These are phyloP conservation scores for Frankliniella intonsa DNA, from an alignment of 2,888 invertebrate species.

Conservation along the genomic window DNA sequence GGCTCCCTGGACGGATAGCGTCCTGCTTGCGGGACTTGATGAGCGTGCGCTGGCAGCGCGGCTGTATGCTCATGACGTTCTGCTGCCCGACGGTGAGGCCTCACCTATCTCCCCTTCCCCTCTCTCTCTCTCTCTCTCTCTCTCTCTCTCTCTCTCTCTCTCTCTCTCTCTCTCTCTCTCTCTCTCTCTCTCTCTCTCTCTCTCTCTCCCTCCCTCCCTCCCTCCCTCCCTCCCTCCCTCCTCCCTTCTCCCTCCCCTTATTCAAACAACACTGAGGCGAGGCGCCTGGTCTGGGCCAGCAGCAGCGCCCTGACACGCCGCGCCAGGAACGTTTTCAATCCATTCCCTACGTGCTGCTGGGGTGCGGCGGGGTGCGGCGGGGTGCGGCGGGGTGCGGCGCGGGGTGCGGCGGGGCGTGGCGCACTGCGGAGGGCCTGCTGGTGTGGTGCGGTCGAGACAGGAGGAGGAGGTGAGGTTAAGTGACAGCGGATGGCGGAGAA, in stretches of 20 bases:
- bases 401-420: neutral
- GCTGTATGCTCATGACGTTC: too few species aligned
- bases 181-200: too few species aligned
- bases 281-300: too few species aligned
- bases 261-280: too few species aligned
- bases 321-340: neutral
- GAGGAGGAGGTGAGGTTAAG: neutral
- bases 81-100: too few species aligned
- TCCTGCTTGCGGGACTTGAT: too few species aligned
- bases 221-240: neutral
- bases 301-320: neutral
- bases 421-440: neutral
- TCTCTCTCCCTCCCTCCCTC: neutral
- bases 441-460: neutral
- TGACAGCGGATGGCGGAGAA: slow-evolving; percentile 16
- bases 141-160: neutral
- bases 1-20: too few species aligned
- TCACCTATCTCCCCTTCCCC: too few species aligned
- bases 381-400: neutral
- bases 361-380: neutral
- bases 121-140: neutral
- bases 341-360: neutral
- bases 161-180: neutral
- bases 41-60: too few species aligned
- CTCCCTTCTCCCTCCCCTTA: neutral